Percentiles rank a stretch among this genome's conserved stretches.
phyloP scores from a whole-genome alignment of 1,140 invertebrate genomes.

The Nasonia giraulti region DNA sequence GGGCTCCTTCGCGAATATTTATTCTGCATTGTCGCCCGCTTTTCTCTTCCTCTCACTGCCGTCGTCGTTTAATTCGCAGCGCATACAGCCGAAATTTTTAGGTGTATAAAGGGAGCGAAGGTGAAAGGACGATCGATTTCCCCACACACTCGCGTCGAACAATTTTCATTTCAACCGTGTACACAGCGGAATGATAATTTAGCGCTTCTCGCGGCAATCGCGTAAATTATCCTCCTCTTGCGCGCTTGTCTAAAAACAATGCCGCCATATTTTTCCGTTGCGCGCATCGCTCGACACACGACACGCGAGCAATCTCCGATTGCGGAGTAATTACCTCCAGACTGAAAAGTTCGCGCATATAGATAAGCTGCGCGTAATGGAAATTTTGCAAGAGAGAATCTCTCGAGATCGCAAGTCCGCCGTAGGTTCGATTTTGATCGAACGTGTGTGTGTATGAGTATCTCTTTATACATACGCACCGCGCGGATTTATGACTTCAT shows the following conservation, averaged over 20 bases:
- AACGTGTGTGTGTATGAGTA: neutral
- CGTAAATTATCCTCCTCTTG: slow-evolving; percentile 8
- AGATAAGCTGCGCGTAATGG: slow-evolving; percentile 1
- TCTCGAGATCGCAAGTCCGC: neutral
- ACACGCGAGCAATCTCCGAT: slow-evolving; percentile 29
- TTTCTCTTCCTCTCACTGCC: slow-evolving; percentile 9
- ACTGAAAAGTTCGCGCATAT: slow-evolving; percentile 11
- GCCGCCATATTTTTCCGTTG: slow-evolving; percentile 7
- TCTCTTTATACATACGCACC: neutral
- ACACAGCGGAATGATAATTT: neutral
- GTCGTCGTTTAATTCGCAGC: too few species aligned
- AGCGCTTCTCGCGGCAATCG: neutral
- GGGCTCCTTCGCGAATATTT: slow-evolving; percentile 25
- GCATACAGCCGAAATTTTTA: neutral
- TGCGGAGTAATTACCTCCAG: slow-evolving; percentile 36
- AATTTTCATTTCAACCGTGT: neutral
- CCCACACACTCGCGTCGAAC: neutral
- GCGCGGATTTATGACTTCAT: slow-evolving; percentile 49
- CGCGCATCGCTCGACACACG: neutral
- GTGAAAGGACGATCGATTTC: neutral
- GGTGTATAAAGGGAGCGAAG: neutral
- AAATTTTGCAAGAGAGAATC: slow-evolving; percentile 36
- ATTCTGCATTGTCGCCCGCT: slow-evolving; percentile 32
- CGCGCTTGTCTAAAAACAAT: slow-evolving; percentile 39
- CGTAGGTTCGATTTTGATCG: slow-evolving; percentile 38